Evolutionary conservation across 2,113 vertebrate species (phyloP), one percentile per base, ranked within the genome.

Genomic region (Gymnorhina tibicen): DNA sequence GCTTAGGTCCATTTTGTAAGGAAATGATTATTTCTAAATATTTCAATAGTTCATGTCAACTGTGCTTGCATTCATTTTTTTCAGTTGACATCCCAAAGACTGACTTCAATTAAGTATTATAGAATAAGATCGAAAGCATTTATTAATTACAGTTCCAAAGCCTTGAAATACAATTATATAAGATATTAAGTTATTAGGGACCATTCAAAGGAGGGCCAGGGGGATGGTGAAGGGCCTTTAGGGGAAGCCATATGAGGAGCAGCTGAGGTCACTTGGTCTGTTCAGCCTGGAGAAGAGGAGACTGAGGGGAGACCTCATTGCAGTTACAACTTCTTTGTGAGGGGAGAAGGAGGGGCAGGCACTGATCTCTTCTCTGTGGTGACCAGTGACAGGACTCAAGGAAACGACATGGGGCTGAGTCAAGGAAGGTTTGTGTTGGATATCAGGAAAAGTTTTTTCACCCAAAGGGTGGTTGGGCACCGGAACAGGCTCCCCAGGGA

Each of bases 231-330:
- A 62, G 17, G 37, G 3, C 16, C 8, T 41, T 23, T 6, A 56
- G 19, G n/a, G 11, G 49, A 64, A 85, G 41, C 22, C 0, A 0
- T 9, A 2, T 39, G 50, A 74, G n/a, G 15, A 47, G 6, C 0
- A 0, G 23, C 28, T 47, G 50, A 56, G 23, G 15, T 2, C 28
- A 19, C 41, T 41, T 23, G 69, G 11, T 2, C 23, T 64, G 41
- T 47, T 74, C 59, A 56, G 23, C n/a, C 82, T 75, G 41, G 67
- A 83, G 46, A 33, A 46, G 39, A 27, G 59, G 42, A 66, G n/a
- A 16, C 22, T 47, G 50, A 74, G 42, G 24, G 10, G 42, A 41
- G 23, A 33, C 15, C 19, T 66, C n/a, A 47, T 0, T 64, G 59
- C 52, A 47, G 62, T 27, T 59, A 21, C 44, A 76, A 3, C 20